Percentiles rank a stretch among this genome's conserved stretches.
These are phyloP conservation scores for Conistra vaccinii DNA, from an alignment of 2,888 invertebrate genomes.

Conservation along the genomic window DNA sequence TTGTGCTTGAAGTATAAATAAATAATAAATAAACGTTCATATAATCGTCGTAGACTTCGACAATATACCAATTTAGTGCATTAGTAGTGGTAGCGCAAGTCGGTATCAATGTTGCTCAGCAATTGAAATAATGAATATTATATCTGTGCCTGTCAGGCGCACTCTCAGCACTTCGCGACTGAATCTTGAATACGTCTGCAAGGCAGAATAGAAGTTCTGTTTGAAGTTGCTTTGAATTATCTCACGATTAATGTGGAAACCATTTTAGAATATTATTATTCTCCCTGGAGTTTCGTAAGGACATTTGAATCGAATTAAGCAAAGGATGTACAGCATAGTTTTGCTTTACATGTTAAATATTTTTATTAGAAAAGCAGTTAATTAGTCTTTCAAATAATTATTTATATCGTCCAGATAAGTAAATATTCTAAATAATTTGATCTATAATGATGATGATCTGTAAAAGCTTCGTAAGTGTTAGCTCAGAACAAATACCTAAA, in stretches of 20 bases:
- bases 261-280: neutral
- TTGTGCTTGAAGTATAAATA: no score
- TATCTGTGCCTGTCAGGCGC: conserved; percentile 57
- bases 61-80: conserved; percentile 12
- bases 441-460: no score
- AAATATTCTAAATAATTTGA: no score
- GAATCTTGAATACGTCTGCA: conserved; percentile 39
- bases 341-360: no score
- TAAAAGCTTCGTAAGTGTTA: no score
- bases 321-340: neutral
- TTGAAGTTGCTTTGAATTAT: conserved; percentile 14
- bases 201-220: conserved; percentile 16
- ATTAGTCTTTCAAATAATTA: neutral
- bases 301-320: neutral
- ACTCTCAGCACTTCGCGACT: conserved; percentile 24
- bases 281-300: neutral
- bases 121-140: conserved; percentile 60
- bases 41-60: conserved; percentile 8
- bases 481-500: no score
- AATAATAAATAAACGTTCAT: no score
- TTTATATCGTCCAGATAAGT: no score
- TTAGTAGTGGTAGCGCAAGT: conserved; percentile 7
- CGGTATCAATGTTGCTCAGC: conserved; percentile 34
- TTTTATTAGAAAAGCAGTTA: no score
- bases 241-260: neutral